phyloP scores from a whole-genome alignment of 2,113 vertebrate species.

The Pollimyrus isidori region DNA sequence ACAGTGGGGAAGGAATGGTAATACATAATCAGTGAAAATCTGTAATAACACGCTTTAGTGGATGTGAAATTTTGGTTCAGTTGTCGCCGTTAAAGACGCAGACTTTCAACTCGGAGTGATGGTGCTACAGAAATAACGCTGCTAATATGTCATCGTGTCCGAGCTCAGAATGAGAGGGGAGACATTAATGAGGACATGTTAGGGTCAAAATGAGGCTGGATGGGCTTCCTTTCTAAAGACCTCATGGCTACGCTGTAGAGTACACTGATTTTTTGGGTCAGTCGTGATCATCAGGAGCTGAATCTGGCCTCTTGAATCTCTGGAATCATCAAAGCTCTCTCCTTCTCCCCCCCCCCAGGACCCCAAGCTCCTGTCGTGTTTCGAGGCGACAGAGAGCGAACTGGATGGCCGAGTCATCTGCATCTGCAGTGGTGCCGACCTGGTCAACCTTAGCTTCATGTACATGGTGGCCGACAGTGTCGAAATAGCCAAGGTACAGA shows the following conservation, averaged over 20 bases:
- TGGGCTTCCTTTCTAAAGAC: neutral
- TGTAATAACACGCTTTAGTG: neutral
- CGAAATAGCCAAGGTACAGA: conserved; percentile 79
- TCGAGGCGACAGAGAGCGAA: conserved; percentile 83
- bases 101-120: neutral
- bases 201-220: neutral
- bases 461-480: conserved; percentile 88
- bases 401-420: conserved; percentile 88
- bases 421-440: conserved; percentile 88
- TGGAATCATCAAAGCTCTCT: neutral
- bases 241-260: neutral
- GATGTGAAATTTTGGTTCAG: neutral
- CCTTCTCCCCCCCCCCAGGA: conserved; percentile 59
- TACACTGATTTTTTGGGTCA: neutral
- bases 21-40: neutral
- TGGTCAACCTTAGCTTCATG: conserved; percentile 95
- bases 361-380: conserved; percentile 84
- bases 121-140: neutral
- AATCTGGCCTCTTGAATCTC: neutral
- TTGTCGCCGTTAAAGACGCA: neutral
- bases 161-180: neutral
- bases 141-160: neutral
- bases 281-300: neutral
- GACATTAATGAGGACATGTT: neutral
- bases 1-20: neutral